phyloP scores from a whole-genome alignment of 2,888 invertebrate species.

The Temnothorax rugatulus region DNA sequence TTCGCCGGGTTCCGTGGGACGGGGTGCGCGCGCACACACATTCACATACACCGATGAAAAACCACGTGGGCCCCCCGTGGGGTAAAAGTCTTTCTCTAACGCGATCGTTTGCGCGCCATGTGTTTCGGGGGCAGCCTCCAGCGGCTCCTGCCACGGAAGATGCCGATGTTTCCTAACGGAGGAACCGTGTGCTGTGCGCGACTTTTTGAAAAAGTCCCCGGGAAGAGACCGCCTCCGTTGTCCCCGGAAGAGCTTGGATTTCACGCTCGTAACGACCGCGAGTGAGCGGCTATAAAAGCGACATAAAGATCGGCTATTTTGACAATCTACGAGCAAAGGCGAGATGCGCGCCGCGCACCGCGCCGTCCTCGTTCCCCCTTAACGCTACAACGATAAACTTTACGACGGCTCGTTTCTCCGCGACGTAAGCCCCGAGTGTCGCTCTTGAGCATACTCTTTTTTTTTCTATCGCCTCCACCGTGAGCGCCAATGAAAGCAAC shows the following conservation, averaged over 20 bases:
- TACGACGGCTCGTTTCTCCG: conserved; percentile 81
- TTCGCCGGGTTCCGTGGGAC: conserved; percentile 59
- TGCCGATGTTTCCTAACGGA: conserved; percentile 37
- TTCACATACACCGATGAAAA: conserved; percentile 69
- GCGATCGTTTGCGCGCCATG: conserved; percentile 83
- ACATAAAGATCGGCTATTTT: conserved; percentile 85
- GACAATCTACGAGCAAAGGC: conserved; percentile 80
- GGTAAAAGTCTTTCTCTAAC: conserved; percentile 84
- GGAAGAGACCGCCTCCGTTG: conserved; percentile 56
- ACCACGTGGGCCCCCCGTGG: conserved; percentile 83
- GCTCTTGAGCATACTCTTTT: conserved; percentile 67
- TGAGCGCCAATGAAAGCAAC: conserved; percentile 48
- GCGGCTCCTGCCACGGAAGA: conserved; percentile 46
- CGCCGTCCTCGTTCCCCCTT: conserved; percentile 22
- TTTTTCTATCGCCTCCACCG: conserved; percentile 54
- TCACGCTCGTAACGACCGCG: conserved; percentile 80
- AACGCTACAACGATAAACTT: conserved; percentile 81
- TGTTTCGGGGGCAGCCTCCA: conserved; percentile 77
- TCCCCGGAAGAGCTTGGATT: conserved; percentile 81
- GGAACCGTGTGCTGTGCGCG: conserved; percentile 41
- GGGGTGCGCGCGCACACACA: conserved; percentile 60
- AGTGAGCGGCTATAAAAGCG: conserved; percentile 81
- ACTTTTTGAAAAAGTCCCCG: conserved; percentile 70
- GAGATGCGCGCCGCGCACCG: conserved; percentile 54
- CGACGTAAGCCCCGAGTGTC: conserved; percentile 67